Conservation (phyloP, 2,888 invertebrate genomes). For the Ectobius pallidus region DNA sequence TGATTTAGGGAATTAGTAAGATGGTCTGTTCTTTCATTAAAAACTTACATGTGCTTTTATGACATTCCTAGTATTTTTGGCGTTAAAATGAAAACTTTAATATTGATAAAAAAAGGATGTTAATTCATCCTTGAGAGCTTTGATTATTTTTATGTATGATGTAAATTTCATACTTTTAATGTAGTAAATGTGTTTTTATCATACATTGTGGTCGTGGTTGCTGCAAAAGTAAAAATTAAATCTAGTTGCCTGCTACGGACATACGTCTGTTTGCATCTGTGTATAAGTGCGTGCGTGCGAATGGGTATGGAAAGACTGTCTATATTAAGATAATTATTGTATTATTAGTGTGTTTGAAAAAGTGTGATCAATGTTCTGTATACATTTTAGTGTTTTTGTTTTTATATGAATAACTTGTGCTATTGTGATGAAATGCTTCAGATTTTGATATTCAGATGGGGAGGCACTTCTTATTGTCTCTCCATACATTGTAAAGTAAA, state of each 20-base stretch:
- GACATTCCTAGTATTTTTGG: constrained; percentile 28
- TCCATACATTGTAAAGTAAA: constrained; percentile 3
- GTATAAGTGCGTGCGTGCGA: neutral
- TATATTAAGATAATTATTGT: constrained; percentile 18
- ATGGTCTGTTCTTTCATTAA: neutral
- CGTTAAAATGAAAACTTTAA: neutral
- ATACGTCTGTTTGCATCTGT: neutral
- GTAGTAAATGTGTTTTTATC: constrained; percentile 35
- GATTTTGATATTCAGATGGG: constrained; percentile 34
- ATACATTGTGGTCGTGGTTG: constrained; percentile 20
- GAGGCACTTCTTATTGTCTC: neutral
- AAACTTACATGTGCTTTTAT: constrained; percentile 1
- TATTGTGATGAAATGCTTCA: constrained; percentile 40
- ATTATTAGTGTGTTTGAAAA: constrained; percentile 21
- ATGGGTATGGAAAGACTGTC: neutral
- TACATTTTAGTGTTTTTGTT: constrained; percentile 16
- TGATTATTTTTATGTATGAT: constrained; percentile 25
- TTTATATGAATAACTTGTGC: neutral
- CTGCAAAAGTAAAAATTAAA: neutral
- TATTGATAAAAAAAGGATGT: neutral
- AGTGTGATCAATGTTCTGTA: constrained; percentile 18
- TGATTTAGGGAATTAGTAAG: too few relatives aligned
- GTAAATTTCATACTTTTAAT: constrained; percentile 31
- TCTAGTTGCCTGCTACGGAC: too few relatives aligned
- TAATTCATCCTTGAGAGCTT: constrained; percentile 14